Percentiles rank a stretch among this genome's conserved stretches.
Evolutionary conservation across 2,797 vertebrate species (phyloP).

Genomic region (Serranus cabrilla): DNA sequence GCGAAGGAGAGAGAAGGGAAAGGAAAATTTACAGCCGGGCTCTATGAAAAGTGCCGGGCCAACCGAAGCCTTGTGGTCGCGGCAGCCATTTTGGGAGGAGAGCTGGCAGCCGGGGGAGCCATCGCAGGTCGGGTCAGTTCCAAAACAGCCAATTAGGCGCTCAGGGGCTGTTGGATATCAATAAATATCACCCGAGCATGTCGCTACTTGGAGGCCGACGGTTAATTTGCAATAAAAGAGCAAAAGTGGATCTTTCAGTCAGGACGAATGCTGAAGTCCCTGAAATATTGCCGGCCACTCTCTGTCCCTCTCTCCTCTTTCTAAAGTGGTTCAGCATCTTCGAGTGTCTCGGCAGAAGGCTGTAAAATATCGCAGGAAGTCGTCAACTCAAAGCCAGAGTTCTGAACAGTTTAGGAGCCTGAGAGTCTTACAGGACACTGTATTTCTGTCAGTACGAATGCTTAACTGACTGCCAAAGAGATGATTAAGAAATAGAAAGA

Average conservation of each 20-base stretch:
- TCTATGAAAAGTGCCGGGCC: conserved; percentile 72
- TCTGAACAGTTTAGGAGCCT: conserved; percentile 52
- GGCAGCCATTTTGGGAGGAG: conserved; percentile 77
- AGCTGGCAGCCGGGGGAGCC: conserved; percentile 71
- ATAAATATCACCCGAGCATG: conserved; percentile 74
- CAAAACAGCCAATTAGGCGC: conserved; percentile 77
- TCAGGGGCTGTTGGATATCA: conserved; percentile 67
- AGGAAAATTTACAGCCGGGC: conserved; percentile 74
- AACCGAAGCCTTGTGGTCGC: conserved; percentile 68
- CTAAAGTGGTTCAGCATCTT: conserved; percentile 56
- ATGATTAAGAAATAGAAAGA: conserved; percentile 66
- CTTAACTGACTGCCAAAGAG: conserved; percentile 41
- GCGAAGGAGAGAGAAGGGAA: conserved; percentile 49
- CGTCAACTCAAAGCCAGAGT: conserved; percentile 44
- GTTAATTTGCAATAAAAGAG: conserved; percentile 53
- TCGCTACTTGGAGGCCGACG: conserved; percentile 62
- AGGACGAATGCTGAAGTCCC: conserved; percentile 45
- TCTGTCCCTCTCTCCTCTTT: conserved; percentile 23
- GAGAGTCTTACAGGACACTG: conserved; percentile 51
- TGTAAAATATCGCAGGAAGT: conserved; percentile 63
- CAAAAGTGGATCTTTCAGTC: conserved; percentile 49
- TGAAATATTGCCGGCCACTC: conserved; percentile 37
- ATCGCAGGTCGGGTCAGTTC: conserved; percentile 72
- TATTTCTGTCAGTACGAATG: conserved; percentile 64
- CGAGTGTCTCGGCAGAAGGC: conserved; percentile 59